These are phyloP conservation scores for Myopa testacea DNA, from an alignment of 2,888 invertebrate species.

Conservation along the genomic window DNA sequence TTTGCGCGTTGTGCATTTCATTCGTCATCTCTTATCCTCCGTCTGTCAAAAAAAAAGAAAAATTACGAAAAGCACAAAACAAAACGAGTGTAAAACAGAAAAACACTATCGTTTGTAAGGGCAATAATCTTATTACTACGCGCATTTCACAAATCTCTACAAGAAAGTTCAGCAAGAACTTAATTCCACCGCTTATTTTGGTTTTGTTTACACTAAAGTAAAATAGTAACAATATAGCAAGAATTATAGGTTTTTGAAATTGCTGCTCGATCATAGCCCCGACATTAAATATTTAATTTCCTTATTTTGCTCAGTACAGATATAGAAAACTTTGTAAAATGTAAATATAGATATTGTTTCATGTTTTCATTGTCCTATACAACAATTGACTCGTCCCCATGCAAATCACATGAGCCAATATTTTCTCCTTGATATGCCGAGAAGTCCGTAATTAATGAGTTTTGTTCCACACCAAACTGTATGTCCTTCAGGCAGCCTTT, in stretches of 20 bases:
- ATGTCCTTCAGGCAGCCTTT: slow-evolving; percentile 74
- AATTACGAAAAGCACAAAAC: too few relatives aligned
- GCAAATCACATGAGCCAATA: slow-evolving; percentile 71
- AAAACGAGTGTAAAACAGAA: too few relatives aligned
- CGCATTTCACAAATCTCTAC: not conserved
- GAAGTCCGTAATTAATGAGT: slow-evolving; percentile 70
- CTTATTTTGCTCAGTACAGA: too few relatives aligned
- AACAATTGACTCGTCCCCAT: slow-evolving; percentile 67
- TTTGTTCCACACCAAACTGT: slow-evolving; percentile 68
- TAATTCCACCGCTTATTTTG: not conserved
- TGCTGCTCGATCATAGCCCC: not conserved
- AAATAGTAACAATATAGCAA: slow-evolving; percentile 16
- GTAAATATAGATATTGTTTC: not conserved
- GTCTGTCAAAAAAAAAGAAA: not conserved
- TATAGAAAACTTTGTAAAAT: not conserved
- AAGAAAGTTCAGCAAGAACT: not conserved
- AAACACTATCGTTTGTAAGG: not conserved
- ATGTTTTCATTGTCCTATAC: slow-evolving; percentile 54
- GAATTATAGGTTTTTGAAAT: not conserved
- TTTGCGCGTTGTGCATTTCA: not conserved
- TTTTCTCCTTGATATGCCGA: slow-evolving; percentile 72
- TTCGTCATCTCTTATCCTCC: not conserved
- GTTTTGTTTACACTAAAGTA: not conserved
- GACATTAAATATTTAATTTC: not conserved
- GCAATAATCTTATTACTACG: not conserved